Evolutionary conservation across 2,888 invertebrate genomes (phyloP).

Genomic region (Lochmaea crataegi): DNA sequence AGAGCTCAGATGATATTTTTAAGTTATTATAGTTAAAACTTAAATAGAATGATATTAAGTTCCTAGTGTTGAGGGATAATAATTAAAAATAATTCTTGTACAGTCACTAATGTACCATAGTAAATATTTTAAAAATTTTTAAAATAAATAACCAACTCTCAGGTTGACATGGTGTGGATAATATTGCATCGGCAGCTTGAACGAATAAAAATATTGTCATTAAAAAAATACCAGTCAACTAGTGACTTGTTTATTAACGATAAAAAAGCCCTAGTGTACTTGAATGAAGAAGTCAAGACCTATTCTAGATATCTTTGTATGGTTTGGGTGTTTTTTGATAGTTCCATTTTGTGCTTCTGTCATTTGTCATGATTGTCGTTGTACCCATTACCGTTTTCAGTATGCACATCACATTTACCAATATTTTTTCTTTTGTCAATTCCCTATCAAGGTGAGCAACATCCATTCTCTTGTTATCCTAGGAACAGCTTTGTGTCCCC

Average conservation of each 20-base stretch:
- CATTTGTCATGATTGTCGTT: no score
- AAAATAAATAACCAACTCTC: conserved; percentile 30
- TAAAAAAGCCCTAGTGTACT: no score
- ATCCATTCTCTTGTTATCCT: no score
- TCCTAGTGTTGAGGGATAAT: conserved; percentile 32
- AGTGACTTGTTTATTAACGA: background rate
- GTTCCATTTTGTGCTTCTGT: no score
- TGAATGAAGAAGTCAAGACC: no score
- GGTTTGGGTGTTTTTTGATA: no score
- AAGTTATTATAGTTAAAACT: conserved; percentile 20
- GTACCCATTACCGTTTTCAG: no score
- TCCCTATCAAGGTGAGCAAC: no score
- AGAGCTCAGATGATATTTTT: conserved; percentile 26
- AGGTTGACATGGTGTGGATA: background rate
- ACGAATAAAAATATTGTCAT: conserved; percentile 1
- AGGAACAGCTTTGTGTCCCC: no score
- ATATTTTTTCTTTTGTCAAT: no score
- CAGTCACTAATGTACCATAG: conserved; percentile 38
- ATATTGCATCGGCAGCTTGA: background rate
- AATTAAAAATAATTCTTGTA: conserved; percentile 40
- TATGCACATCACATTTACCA: no score
- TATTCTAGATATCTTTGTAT: no score
- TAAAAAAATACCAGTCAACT: background rate
- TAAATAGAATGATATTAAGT: conserved; percentile 35
- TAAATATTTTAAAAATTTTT: conserved; percentile 28